Base-by-base conservation (phyloP, 2,113 vertebrate genomes). In the Channa maculata region DNA sequence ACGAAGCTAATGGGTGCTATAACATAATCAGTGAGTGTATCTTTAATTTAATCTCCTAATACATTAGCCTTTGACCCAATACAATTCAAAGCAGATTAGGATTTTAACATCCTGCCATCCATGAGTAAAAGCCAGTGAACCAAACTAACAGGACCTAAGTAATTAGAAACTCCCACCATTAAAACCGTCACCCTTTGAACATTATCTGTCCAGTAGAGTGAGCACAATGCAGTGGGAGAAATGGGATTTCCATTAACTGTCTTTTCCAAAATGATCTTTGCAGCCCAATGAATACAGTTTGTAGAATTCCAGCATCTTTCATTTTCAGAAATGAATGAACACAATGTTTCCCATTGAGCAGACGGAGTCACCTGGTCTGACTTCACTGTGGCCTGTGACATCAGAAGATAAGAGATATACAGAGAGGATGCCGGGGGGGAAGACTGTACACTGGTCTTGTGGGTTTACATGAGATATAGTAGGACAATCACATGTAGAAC, bases 321-420 rank as follows among this genome's bases (percentile, higher is more conserved):
- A 6, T 87, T 79, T 71, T 72, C n/a, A 64, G 66, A 85, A 87
- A 53, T 9, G 6, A 5, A 51, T 2, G 15, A 48, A 77, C 55
- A 92, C 92, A 93, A 86, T 75, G 51, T 34, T 38, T 53, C n/a
- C 74, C 68, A 86, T 86, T 92, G 77, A 92, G 64, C 5, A 0
- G 3, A 24, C 15, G 12, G 36, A 75, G 83, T 91, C 93, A 92
- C 91, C 90, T 89, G 90, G 57, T 89, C 65, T 66, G 74, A 53
- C 57, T n/a, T 37, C 24, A 6, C 46, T 37, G 51, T 37, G 51
- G 55, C 72, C 75, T 77, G 49, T 71, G 80, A 89, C 80, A 73
- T 65, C 71, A 79, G 48, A 61, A 34, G 14, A 78, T 65, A 65
- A 83, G 67, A 65, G 49, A 36, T 24, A 1, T 13, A 9, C 41